Base-by-base conservation (phyloP, 2,113 vertebrate species). In the Dasyurus viverrinus region DNA sequence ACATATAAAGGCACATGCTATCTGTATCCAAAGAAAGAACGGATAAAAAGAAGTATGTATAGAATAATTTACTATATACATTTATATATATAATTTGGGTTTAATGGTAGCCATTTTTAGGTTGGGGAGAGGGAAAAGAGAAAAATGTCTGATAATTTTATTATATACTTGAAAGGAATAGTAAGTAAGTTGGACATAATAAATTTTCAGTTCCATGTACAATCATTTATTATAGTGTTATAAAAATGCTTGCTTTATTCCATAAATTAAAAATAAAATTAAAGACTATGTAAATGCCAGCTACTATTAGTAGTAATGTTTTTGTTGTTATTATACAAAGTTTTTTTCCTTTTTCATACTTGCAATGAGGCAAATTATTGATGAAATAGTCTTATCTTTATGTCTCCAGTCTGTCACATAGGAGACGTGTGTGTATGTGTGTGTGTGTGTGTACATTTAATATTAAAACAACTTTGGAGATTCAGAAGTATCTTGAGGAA, bases 401-500 rank as follows among this genome's bases (percentile, higher is more conserved):
- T 60, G 10, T 60, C 27, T 3, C 57, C 11, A 30, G 57, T 11
- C 57, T 60, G 57, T 60, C 57, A 60, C 57, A 60, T 30, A 30
- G 27, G 2, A 60, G 27, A 60, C 27, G 3, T 68, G 60, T 36
- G 11, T 12, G 12, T 60, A 10, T 57, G 9, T 68, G 57, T 36
- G 36, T 68, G 2, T 11, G 36, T 68, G 57, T 47, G 47, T 47
- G 47, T 24, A 8, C n/a, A 92, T 50, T 95, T 92, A 93, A 90
- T 54, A 90, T 90, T 92, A 55, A 10, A 90, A 6, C 89, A 53
- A 93, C 9, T 95, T 93, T 92, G 19, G 24, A 68, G 14, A 94
- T 6, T 90, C 94, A 9, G 92, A 48, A n/a, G 89, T 84, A 3
- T 11, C 30, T 93, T 36, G 24, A 95, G 54, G 5, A 46, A 36